Evolutionary conservation across 1,140 invertebrate species (phyloP).

Genomic region (Neuroterus valhalla): DNA sequence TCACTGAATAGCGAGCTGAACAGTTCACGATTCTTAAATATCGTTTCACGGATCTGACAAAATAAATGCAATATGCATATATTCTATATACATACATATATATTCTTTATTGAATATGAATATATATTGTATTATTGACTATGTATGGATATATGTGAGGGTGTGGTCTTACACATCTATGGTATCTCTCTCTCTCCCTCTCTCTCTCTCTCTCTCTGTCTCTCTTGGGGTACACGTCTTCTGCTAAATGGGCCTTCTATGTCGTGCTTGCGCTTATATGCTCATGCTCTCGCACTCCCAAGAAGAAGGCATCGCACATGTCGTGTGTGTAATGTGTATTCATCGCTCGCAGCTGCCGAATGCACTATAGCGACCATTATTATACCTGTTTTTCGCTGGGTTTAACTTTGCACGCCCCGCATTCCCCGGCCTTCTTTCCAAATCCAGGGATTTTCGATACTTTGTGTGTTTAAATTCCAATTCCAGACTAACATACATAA

Average conservation of each 20-base stretch:
- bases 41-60: too few species aligned
- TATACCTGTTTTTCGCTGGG: conserved; percentile 29
- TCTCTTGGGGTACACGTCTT: conserved; percentile 21
- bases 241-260: conserved; percentile 16
- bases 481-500: background rate
- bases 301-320: conserved; percentile 28
- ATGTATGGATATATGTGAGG: background rate
- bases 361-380: conserved; percentile 26
- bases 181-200: too few species aligned
- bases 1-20: background rate
- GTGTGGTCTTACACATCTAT: background rate
- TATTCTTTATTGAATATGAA: too few species aligned
- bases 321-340: conserved; percentile 12
- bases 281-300: conserved; percentile 19
- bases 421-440: background rate
- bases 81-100: background rate
- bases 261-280: background rate
- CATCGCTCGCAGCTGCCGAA: conserved; percentile 24
- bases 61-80: background rate
- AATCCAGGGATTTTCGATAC: conserved; percentile 9
- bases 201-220: too few species aligned
- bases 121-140: too few species aligned
- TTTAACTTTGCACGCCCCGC: conserved; percentile 26
- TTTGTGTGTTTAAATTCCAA: background rate
- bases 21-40: too few species aligned